phyloP scores from a whole-genome alignment of 2,113 vertebrate species.

The Ciconia maguari region DNA sequence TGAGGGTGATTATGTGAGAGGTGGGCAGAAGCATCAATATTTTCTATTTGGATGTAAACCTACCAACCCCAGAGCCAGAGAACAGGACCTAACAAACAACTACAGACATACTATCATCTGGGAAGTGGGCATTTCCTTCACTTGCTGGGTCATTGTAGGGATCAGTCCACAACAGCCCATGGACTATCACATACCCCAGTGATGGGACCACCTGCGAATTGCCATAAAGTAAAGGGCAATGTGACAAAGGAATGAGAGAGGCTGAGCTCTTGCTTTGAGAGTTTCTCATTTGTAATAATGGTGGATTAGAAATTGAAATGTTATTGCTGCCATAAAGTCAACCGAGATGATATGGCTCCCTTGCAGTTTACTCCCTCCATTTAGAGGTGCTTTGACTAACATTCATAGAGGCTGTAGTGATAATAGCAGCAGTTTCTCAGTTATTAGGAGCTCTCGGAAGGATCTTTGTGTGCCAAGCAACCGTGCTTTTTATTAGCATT shows the following conservation, averaged over 20 bases:
- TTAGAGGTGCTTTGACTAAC: neutral
- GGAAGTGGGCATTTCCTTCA: neutral
- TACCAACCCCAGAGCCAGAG: neutral
- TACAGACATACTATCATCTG: neutral
- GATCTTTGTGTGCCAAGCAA: neutral
- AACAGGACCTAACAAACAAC: neutral
- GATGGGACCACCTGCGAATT: neutral
- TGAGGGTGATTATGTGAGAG: neutral
- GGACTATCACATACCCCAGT: neutral
- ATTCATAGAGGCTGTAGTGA: neutral
- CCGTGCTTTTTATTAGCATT: neutral
- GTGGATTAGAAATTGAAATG: neutral
- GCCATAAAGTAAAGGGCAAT: neutral
- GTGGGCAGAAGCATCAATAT: rapidly evolving
- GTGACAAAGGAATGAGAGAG: neutral
- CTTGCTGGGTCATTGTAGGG: neutral
- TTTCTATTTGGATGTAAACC: neutral
- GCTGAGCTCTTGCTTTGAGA: neutral
- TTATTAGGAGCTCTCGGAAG: neutral
- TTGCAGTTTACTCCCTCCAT: neutral
- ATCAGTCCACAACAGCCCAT: rapidly evolving
- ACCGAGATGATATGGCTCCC: neutral
- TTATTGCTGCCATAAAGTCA: neutral
- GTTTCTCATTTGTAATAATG: neutral
- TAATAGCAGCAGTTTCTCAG: neutral